A percentile compares a stretch with the other conserved stretches of the same genome.
Evolutionary conservation across 1,140 invertebrate species (phyloP).

Genomic region (Pseudomyrmex gracilis): DNA sequence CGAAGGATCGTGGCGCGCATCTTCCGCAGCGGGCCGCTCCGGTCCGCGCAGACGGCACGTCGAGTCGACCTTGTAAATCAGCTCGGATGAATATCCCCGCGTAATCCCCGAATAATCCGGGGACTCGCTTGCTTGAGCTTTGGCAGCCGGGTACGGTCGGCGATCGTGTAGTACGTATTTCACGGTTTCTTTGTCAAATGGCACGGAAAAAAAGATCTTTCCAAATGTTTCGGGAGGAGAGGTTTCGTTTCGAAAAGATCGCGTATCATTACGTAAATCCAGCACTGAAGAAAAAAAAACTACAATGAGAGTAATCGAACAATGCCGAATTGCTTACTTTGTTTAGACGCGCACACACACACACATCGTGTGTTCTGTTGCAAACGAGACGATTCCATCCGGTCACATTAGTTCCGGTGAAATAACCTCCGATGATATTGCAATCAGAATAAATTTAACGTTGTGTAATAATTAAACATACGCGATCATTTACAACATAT

Average conservation of each 20-base stretch:
- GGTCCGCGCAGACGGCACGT: conserved; percentile 55
- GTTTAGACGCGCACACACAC: background rate
- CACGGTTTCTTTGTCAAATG: conserved; percentile 72
- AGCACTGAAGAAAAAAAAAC: background rate
- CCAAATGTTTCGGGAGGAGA: conserved; percentile 7
- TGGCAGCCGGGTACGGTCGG: conserved; percentile 70
- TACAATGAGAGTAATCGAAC: background rate
- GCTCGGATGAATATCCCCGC: conserved; percentile 81
- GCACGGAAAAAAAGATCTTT: conserved; percentile 49
- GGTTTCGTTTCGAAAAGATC: conserved; percentile 38
- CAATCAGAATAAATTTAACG: background rate
- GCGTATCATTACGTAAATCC: conserved; percentile 34
- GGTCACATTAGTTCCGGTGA: background rate
- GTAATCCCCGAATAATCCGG: conserved; percentile 83
- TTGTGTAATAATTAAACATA: background rate
- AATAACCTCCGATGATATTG: background rate
- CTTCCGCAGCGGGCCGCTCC: conserved; percentile 58
- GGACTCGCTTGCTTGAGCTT: conserved; percentile 71
- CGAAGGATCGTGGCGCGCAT: conserved; percentile 52
- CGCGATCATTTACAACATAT: background rate
- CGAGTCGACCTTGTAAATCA: conserved; percentile 82
- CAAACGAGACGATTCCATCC: background rate
- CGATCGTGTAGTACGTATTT: conserved; percentile 64
- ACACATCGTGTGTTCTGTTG: background rate
- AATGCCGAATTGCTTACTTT: background rate